Base-by-base conservation (phyloP, 2,797 vertebrate species). In the Rhabdophis nuchalis region DNA sequence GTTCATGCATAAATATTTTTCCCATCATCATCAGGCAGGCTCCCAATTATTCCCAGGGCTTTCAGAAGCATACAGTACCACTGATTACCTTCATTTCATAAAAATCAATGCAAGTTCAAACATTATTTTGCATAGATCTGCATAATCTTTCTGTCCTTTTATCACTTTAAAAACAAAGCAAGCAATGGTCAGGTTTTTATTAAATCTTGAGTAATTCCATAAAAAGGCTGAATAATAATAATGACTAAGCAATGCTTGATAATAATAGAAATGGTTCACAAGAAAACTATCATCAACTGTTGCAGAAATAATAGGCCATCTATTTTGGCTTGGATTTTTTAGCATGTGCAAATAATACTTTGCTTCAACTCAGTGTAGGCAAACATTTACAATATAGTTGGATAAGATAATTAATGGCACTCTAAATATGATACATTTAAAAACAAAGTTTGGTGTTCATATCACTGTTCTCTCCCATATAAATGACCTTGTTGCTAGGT, bases 331-430 rank as follows among this genome's bases (percentile, higher is more conserved):
- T 4, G 23, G 29, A 86, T 3, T 53, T 13, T n/a, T 86, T 54
- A 23, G 23, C 23, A 25, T 27, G 12, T 46, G 14, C 41, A 36
- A 91, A 61, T 4, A 57, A n/a, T 18, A 27, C 27, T 77, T 41
- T 91, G 41, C 13, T 56, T 25, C 20, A 32, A 18, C n/a, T 53
- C 20, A 27, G 13, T 29, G 46, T 53, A 3, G 20, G 54, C 23
- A 92, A 88, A 85, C 64, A 88, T 92, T 86, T 91, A 86, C 46
- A 86, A n/a, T 86, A 50, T 61, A n/a, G 36, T 18, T 90, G 41
- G 58, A 58, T 25, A 86, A 46, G 27, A 50, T 52, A 61, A 52
- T 32, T 27, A 82, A 52, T 27, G 16, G 60, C 9, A 13, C 32
- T 36, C 41, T 58, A 13, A 12, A 87, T 68, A 36, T 3, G 12